Percentiles rank a stretch among this genome's conserved stretches.
phyloP scores from a whole-genome alignment of 2,888 invertebrate species.

The Dione juno region DNA sequence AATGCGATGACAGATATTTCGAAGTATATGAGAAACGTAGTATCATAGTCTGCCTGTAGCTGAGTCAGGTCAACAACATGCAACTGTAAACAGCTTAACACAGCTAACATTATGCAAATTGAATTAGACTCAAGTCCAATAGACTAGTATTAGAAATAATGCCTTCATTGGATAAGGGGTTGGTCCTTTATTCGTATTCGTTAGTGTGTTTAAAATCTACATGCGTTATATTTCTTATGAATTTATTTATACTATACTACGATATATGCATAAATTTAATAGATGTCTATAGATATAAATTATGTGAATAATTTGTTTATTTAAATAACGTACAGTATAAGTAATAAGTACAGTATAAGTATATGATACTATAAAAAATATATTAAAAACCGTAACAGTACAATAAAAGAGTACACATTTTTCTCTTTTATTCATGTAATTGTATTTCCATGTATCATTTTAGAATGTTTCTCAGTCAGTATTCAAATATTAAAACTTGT shows the following conservation, averaged over 20 bases:
- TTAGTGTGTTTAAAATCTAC: constrained; percentile 19
- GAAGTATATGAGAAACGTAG: not conserved
- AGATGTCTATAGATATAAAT: too few relatives aligned
- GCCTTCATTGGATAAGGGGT: constrained; percentile 59
- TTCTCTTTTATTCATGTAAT: too few relatives aligned
- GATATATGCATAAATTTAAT: too few relatives aligned
- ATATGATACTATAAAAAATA: too few relatives aligned
- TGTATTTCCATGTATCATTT: too few relatives aligned
- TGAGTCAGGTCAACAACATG: constrained; percentile 64
- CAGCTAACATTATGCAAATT: constrained; percentile 61
- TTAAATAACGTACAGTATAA: too few relatives aligned
- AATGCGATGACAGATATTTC: constrained; percentile 14
- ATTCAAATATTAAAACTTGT: not conserved
- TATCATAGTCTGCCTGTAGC: constrained; percentile 30
- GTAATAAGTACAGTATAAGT: too few relatives aligned
- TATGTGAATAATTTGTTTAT: too few relatives aligned
- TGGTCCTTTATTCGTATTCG: constrained; percentile 24
- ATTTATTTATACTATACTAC: too few relatives aligned
- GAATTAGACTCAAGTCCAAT: constrained; percentile 67
- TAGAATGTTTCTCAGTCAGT: not conserved
- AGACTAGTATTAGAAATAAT: constrained; percentile 56
- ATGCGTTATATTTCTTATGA: constrained; percentile 6
- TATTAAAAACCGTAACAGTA: too few relatives aligned
- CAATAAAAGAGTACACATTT: too few relatives aligned
- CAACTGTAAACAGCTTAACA: constrained; percentile 55